These are phyloP conservation scores for Nymphalis urticae DNA, from an alignment of 2,888 invertebrate genomes.

Conservation along the genomic window DNA sequence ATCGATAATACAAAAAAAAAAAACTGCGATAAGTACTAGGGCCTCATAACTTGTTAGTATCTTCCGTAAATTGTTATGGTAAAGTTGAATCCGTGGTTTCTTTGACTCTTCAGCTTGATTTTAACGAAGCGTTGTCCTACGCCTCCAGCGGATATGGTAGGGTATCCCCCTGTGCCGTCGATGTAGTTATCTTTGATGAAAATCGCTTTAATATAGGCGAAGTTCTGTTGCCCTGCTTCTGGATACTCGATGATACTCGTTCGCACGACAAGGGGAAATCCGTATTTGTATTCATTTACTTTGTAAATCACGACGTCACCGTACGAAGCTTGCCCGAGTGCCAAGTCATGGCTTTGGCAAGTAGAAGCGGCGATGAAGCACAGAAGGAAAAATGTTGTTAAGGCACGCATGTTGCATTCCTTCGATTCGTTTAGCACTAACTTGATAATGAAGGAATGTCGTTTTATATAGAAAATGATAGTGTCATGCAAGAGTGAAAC, in stretches of 20 bases:
- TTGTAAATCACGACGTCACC: constrained; percentile 67
- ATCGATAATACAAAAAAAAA: constrained; percentile 19
- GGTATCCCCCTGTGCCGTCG: constrained; percentile 67
- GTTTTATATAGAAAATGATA: constrained; percentile 63
- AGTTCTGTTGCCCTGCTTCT: constrained; percentile 60
- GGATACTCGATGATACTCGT: constrained; percentile 64
- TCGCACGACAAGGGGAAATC: constrained; percentile 64
- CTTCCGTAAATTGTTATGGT: constrained; percentile 71
- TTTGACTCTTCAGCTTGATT: constrained; percentile 71
- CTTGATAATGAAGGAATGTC: constrained; percentile 52
- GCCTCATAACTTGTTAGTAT: constrained; percentile 49
- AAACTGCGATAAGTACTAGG: constrained; percentile 41
- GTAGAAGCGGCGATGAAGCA: constrained; percentile 52
- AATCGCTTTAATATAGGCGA: constrained; percentile 64
- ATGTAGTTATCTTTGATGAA: constrained; percentile 61
- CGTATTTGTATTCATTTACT: constrained; percentile 64
- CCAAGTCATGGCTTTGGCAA: constrained; percentile 67
- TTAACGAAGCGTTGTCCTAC: constrained; percentile 69
- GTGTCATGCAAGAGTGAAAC: constrained; percentile 50
- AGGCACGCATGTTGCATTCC: constrained; percentile 61
- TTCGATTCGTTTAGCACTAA: constrained; percentile 66
- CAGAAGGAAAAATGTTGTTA: constrained; percentile 50
- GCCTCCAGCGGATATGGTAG: constrained; percentile 66
- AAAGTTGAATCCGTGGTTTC: constrained; percentile 67
- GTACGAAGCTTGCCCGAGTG: constrained; percentile 59